A percentile compares a stretch with the other conserved stretches of the same genome.
Conservation (phyloP, 2,797 vertebrate species). For the Zalophus californianus region DNA sequence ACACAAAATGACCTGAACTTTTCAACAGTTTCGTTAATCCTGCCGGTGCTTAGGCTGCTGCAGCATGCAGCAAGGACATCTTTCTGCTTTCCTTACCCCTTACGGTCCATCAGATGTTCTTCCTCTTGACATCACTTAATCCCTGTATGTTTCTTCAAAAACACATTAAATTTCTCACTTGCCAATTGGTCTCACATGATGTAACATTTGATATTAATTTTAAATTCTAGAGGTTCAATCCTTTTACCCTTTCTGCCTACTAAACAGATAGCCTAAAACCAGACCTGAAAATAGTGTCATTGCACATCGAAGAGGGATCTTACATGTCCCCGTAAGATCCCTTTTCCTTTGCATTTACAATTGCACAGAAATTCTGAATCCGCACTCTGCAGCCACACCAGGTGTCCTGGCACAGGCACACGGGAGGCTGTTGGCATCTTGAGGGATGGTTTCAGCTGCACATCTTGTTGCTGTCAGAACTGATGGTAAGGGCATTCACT, state of each 20-base stretch:
- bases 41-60: fast-evolving
- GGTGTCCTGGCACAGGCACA: not conserved
- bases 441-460: not conserved
- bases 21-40: not conserved
- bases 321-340: fast-evolving
- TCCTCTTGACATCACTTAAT: not conserved
- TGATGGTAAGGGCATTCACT: not conserved
- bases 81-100: not conserved
- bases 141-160: not conserved
- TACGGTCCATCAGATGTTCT: not conserved
- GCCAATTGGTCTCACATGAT: not conserved
- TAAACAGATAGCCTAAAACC: not conserved
- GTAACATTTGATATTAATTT: not conserved
- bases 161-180: not conserved
- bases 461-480: not conserved
- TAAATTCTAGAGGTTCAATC: not conserved
- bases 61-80: fast-evolving
- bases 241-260: not conserved
- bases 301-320: not conserved
- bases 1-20: not conserved
- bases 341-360: not conserved
- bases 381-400: not conserved
- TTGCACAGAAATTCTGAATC: not conserved
- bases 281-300: not conserved
- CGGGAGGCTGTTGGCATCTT: fast-evolving